Conservation (phyloP, 2,113 vertebrate species). For the Indri indri region DNA sequence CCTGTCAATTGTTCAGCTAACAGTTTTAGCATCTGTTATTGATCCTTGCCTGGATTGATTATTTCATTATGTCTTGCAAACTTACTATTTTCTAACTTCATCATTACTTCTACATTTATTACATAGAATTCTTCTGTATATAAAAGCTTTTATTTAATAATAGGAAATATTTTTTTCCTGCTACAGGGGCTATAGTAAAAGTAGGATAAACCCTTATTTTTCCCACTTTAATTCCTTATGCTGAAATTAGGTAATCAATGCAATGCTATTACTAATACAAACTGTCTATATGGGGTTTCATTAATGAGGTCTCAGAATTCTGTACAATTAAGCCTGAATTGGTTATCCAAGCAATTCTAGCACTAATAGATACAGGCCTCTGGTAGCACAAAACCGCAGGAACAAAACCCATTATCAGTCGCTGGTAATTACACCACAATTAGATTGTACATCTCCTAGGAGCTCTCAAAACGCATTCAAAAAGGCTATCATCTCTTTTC, state of each 20-base stretch:
- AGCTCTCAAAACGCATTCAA: slow-evolving; percentile 4
- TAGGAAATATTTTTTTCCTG: background rate
- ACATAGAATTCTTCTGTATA: background rate
- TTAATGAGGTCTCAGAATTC: background rate
- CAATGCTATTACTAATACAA: background rate
- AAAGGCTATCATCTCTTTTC: background rate
- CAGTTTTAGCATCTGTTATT: background rate
- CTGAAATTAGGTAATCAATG: background rate
- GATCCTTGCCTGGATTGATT: background rate
- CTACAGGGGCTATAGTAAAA: background rate
- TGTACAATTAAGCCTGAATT: background rate
- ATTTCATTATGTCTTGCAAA: background rate
- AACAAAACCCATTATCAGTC: background rate
- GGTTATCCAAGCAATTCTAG: background rate
- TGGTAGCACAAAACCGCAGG: background rate
- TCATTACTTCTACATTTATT: background rate
- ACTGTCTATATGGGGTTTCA: background rate
- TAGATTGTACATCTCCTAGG: slow-evolving; percentile 8
- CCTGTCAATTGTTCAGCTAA: background rate
- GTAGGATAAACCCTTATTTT: background rate
- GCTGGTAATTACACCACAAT: slow-evolving; percentile 46
- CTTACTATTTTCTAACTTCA: background rate
- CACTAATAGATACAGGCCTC: background rate
- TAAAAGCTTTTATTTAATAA: background rate
- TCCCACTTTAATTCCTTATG: background rate